A percentile compares a stretch with the other conserved stretches of the same genome.
phyloP scores from a whole-genome alignment of 2,797 vertebrate species.

The Tamandua tetradactyla region DNA sequence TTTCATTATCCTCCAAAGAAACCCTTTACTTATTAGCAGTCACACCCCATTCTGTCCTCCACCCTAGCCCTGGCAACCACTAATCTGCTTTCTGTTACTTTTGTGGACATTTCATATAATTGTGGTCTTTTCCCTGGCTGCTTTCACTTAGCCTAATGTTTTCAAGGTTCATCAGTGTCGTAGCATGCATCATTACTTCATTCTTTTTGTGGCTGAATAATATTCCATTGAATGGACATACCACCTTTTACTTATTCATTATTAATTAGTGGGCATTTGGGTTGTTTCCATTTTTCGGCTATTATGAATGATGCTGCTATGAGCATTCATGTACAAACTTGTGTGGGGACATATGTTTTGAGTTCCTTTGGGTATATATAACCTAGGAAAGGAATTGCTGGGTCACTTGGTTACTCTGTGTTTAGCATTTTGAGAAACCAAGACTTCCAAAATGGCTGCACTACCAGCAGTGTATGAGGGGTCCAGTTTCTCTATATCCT shows the following conservation, averaged over 20 bases:
- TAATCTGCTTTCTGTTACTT: too few species aligned
- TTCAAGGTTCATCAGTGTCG: too few species aligned
- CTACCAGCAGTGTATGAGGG: neutral
- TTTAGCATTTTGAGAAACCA: neutral
- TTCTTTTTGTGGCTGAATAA: too few species aligned
- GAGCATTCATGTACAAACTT: neutral
- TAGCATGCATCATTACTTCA: too few species aligned
- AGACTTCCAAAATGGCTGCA: neutral
- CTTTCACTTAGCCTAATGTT: too few species aligned
- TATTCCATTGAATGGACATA: too few species aligned
- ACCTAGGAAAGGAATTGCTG: neutral
- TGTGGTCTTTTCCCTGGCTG: too few species aligned
- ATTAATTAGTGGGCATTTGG: neutral
- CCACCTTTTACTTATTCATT: neutral
- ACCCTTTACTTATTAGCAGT: too few species aligned
- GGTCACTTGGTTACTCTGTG: neutral
- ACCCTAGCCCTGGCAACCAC: too few species aligned
- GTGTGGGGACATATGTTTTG: neutral
- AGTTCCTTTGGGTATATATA: neutral
- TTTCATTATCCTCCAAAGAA: too few species aligned
- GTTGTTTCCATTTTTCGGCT: neutral
- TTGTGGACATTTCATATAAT: too few species aligned
- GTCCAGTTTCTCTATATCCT: neutral
- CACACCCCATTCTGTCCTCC: too few species aligned
- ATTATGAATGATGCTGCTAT: neutral